Percentiles rank a stretch among this genome's conserved stretches.
Conservation (phyloP, 2,113 vertebrate species). For the Dolichallabes microphthalmus region DNA sequence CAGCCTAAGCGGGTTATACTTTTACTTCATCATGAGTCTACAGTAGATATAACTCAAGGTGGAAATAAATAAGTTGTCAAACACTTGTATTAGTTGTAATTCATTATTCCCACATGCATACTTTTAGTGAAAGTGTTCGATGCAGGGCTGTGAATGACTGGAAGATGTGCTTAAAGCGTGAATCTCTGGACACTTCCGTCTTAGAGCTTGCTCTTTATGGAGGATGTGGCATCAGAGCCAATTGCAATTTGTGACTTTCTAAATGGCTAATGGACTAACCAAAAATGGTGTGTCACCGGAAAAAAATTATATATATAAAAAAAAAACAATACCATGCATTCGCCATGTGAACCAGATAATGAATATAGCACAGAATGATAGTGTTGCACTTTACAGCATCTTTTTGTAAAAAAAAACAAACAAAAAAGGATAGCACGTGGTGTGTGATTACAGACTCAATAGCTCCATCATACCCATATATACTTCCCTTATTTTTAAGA, state of each 20-base stretch:
- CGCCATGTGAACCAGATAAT: neutral
- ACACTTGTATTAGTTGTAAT: neutral
- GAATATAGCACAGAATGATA: neutral
- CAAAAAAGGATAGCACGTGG: neutral
- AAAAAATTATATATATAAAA: neutral
- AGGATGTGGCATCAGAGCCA: conserved; percentile 1
- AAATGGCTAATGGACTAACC: conserved; percentile 3
- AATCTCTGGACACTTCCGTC: neutral
- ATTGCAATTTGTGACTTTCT: neutral
- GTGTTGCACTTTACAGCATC: neutral
- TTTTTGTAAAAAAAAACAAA: neutral
- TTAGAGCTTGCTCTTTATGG: neutral
- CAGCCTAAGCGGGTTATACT: neutral
- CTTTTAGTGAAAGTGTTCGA: neutral
- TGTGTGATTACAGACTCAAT: neutral
- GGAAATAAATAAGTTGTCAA: neutral
- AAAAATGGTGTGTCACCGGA: neutral
- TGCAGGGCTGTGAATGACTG: neutral
- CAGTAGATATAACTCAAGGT: neutral
- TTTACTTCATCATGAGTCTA: neutral
- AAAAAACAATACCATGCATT: neutral
- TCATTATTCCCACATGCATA: neutral
- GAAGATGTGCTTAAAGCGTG: neutral
- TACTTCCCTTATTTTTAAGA: neutral
- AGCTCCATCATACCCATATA: neutral